Base-by-base conservation (phyloP, 2,888 invertebrate genomes). In the Cerceris ruficornis region DNA sequence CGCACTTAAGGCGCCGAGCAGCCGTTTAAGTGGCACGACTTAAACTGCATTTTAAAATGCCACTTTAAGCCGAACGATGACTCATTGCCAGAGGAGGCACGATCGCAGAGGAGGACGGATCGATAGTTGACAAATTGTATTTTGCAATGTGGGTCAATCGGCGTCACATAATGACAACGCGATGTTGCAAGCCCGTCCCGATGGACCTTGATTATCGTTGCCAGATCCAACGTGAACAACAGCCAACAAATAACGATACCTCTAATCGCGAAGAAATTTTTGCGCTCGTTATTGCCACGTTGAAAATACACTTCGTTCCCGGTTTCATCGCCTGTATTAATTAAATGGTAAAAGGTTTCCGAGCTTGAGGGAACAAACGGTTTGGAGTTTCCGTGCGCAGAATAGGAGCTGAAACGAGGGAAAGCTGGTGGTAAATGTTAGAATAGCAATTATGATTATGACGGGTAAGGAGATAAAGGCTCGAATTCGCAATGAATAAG, bases 91-190 rank as follows among this genome's bases (percentile, higher is more conserved):
- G 58, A 39, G 58, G 15, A 62, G 69, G 57, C 49, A 72, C 57
- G 69, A 79, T 79, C 68, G 49, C 39, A 65, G 72, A 60, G 49
- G 57, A 77, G 65, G 59, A 52, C 61, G 52, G 66, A 77, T 82
- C 78, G 69, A 85, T 84, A 76, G 70, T 79, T 80, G 72, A 81
- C 69, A 77, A 81, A 85, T 82, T 82, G 71, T 69, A 52, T 60
- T 75, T 49, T 69, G 69, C 65, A 60, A 86, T 80, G 77, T 80
- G 77, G 82, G 80, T 80, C 80, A 70, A 82, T 76, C 69, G 69
- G 46, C 62, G 75, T 71, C 65, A 74, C 57, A 49, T 65, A 72
- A 62, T 69, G 65, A 39, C 50, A 66, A 52, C 66, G 67, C 57
- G 73, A 42, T 85, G 77, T 84, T 67, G 77, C 66, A 81, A 86